Evolutionary conservation across 2,797 vertebrate species (phyloP).

Genomic region (Acrossocheilus fasciatus): DNA sequence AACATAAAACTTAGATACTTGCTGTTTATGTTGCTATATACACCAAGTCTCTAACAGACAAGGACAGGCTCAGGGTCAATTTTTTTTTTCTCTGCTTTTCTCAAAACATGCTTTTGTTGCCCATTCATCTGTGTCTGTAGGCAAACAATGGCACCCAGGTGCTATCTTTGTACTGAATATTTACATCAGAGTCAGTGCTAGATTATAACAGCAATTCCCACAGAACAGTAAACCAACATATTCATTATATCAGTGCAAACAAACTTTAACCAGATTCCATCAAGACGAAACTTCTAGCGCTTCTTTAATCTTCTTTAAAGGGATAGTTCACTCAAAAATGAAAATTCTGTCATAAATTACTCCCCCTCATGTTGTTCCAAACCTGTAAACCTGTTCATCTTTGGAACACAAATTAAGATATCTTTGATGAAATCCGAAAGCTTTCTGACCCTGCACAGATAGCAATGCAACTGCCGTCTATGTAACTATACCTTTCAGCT

Average conservation of each 20-base stretch:
- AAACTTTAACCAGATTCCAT: background rate
- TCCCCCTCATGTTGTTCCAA: too few relatives aligned
- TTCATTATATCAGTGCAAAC: background rate
- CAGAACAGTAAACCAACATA: background rate
- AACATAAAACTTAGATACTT: background rate
- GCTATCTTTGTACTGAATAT: constrained; percentile 3
- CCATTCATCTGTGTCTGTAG: constrained; percentile 5
- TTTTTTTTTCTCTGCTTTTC: constrained; percentile 16
- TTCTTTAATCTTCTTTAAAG: background rate
- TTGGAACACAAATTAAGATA: too few relatives aligned
- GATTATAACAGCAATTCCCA: background rate
- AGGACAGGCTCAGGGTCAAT: background rate
- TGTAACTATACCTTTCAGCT: background rate
- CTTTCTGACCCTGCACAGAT: too few relatives aligned
- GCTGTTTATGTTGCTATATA: constrained; percentile 1
- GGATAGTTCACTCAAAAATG: too few relatives aligned
- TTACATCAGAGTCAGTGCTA: background rate
- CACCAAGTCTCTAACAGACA: constrained; percentile 6
- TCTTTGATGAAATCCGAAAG: too few relatives aligned
- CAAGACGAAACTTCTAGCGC: background rate
- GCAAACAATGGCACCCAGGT: constrained; percentile 14
- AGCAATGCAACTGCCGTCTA: too few relatives aligned
- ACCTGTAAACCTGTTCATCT: too few relatives aligned
- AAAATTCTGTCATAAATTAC: too few relatives aligned
- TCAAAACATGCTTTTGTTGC: constrained; percentile 22